A percentile compares a stretch with the other conserved stretches of the same genome.
Conservation (phyloP, 2,888 invertebrate species). For the Diarsia rubi region DNA sequence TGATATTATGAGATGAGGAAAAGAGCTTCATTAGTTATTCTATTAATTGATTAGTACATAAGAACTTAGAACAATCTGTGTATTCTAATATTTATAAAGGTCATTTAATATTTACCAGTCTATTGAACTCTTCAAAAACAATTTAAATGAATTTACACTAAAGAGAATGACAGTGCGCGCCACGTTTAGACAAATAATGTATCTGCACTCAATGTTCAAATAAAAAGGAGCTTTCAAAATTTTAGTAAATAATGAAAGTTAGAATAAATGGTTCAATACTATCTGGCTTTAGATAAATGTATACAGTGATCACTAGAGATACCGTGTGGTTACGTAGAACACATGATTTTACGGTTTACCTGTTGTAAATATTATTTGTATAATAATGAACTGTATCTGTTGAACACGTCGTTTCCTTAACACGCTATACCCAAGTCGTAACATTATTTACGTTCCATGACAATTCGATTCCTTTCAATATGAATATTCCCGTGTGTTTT, state of each 20-base stretch:
- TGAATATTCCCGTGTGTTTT: conserved; percentile 63
- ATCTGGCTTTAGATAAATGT: conserved; percentile 90
- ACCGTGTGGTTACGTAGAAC: conserved; percentile 76
- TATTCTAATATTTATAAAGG: conserved; percentile 9
- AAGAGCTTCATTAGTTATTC: conserved; percentile 40
- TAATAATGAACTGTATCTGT: conserved; percentile 76
- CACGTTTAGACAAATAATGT: conserved; percentile 89
- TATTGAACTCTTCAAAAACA: conserved; percentile 28
- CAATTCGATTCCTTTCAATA: conserved; percentile 58
- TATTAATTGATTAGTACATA: not conserved
- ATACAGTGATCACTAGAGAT: conserved; percentile 87
- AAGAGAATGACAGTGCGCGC: conserved; percentile 85
- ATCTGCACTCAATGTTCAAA: conserved; percentile 91
- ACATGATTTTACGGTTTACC: conserved; percentile 65
- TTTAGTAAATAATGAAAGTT: conserved; percentile 89
- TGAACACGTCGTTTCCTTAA: conserved; percentile 76
- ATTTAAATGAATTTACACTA: conserved; percentile 28
- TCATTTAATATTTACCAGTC: conserved; percentile 35
- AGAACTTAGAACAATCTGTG: not conserved
- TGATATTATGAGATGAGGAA: conserved; percentile 13
- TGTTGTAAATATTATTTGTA: conserved; percentile 84
- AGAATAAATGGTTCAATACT: conserved; percentile 87
- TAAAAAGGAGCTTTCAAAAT: conserved; percentile 90
- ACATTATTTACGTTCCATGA: conserved; percentile 63
- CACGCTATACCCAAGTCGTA: conserved; percentile 73